A percentile compares a stretch with the other conserved stretches of the same genome.
These are phyloP conservation scores for Metaphire vulgaris DNA, from an alignment of 1,140 invertebrate species.

Conservation along the genomic window DNA sequence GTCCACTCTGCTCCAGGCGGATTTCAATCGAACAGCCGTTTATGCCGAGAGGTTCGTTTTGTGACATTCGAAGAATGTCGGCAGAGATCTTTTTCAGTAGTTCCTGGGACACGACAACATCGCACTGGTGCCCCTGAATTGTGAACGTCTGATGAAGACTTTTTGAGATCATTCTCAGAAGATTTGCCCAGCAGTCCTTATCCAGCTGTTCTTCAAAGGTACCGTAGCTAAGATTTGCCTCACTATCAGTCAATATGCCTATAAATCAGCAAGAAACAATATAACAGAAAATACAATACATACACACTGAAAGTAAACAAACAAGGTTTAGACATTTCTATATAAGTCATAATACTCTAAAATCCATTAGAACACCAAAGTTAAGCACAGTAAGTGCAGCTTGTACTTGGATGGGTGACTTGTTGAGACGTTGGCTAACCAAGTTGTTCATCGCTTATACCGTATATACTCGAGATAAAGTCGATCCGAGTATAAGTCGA, in stretches of 20 bases:
- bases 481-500: too few species aligned
- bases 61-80: constrained; percentile 17
- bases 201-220: constrained; percentile 19
- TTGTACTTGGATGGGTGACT: too few species aligned
- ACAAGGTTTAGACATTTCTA: too few species aligned
- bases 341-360: too few species aligned
- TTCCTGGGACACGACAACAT: constrained; percentile 1
- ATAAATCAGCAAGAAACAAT: too few species aligned
- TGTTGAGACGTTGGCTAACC: too few species aligned
- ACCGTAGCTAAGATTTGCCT: not conserved
- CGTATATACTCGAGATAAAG: too few species aligned
- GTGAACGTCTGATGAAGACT: not conserved
- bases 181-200: not conserved
- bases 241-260: not conserved
- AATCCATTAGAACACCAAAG: too few species aligned
- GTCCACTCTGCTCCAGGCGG: not conserved
- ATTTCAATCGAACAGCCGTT: not conserved
- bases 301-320: too few species aligned
- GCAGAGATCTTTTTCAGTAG: constrained; percentile 18
- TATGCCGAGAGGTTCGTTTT: constrained; percentile 5
- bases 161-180: not conserved
- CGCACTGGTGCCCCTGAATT: not conserved
- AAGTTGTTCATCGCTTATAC: too few species aligned
- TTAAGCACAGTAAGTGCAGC: too few species aligned
- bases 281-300: too few species aligned